These are phyloP conservation scores for Nibea coibor DNA, from an alignment of 2,113 vertebrate genomes.

Conservation along the genomic window DNA sequence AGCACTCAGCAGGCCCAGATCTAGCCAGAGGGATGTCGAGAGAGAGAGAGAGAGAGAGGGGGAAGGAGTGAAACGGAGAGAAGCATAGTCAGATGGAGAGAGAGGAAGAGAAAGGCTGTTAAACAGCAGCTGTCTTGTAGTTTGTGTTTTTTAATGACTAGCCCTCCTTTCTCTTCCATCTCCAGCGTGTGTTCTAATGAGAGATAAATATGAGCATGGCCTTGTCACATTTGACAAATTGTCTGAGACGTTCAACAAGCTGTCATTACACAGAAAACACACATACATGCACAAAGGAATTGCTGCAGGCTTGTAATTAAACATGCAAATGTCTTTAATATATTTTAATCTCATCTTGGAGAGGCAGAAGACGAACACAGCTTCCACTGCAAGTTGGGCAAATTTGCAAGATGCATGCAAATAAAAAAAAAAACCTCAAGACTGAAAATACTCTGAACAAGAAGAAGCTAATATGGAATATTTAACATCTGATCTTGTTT, in stretches of 20 bases:
- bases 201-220: conserved; percentile 74
- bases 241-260: conserved; percentile 76
- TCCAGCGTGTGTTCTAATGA: conserved; percentile 65
- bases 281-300: conserved; percentile 66
- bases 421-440: conserved; percentile 45
- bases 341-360: conserved; percentile 79
- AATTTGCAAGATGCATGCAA: conserved; percentile 77
- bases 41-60: conserved; percentile 15
- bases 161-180: conserved; percentile 59
- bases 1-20: conserved; percentile 77
- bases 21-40: conserved; percentile 66
- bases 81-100: conserved; percentile 31
- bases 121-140: conserved; percentile 73
- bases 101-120: conserved; percentile 48
- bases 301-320: conserved; percentile 82
- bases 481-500: conserved; percentile 73
- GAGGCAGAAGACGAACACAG: conserved; percentile 65
- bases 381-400: conserved; percentile 69
- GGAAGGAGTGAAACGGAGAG: conserved; percentile 33
- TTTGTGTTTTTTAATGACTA: conserved; percentile 69
- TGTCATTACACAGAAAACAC: conserved; percentile 73
- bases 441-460: conserved; percentile 58
- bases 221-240: conserved; percentile 82
- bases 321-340: conserved; percentile 84
- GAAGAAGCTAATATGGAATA: conserved; percentile 78